Evolutionary conservation across 1,140 invertebrate genomes (phyloP).

Genomic region (Tetranychus urticae): DNA sequence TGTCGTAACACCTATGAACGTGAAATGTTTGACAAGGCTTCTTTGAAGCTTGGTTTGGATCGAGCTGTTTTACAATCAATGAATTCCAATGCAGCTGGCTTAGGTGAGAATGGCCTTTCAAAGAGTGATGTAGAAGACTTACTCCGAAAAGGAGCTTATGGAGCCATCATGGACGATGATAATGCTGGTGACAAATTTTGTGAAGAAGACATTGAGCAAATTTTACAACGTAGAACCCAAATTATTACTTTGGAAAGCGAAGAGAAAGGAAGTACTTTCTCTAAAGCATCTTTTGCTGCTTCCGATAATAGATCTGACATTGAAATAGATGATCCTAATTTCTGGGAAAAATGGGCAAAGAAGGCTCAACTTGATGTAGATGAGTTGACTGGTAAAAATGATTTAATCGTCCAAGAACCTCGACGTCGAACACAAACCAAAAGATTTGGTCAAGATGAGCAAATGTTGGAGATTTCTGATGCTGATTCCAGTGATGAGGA

Average conservation of each 20-base stretch:
- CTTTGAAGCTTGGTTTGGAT: slow-evolving; percentile 86
- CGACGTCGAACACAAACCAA: slow-evolving; percentile 80
- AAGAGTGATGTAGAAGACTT: slow-evolving; percentile 99
- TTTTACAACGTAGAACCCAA: slow-evolving; percentile 74
- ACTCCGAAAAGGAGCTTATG: slow-evolving; percentile 78
- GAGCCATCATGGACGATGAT: slow-evolving; percentile 97
- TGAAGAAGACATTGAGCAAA: slow-evolving; percentile 99
- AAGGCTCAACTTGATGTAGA: slow-evolving; percentile 93
- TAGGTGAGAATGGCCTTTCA: slow-evolving; percentile 37
- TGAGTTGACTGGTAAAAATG: slow-evolving; percentile 51
- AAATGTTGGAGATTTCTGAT: slow-evolving; percentile 78
- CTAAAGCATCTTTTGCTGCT: slow-evolving; percentile 92
- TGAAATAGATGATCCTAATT: slow-evolving; percentile 95
- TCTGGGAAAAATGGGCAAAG: slow-evolving; percentile 99
- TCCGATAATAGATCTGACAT: slow-evolving; percentile 84
- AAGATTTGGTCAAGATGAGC: slow-evolving; percentile 69
- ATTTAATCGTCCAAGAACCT: slow-evolving; percentile 85
- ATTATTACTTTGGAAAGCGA: slow-evolving; percentile 92
- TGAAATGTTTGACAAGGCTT: slow-evolving; percentile 99
- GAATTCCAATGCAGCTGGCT: slow-evolving; percentile 36
- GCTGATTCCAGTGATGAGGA: slow-evolving; percentile 49
- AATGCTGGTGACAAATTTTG: slow-evolving; percentile 97
- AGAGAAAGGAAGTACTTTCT: slow-evolving; percentile 88
- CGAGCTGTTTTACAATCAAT: slow-evolving; percentile 97
- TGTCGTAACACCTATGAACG: slow-evolving; percentile 95